Percentiles rank a stretch among this genome's conserved stretches.
Evolutionary conservation across 2,113 vertebrate genomes (phyloP).

Genomic region (Microcebus lehilahytsara): DNA sequence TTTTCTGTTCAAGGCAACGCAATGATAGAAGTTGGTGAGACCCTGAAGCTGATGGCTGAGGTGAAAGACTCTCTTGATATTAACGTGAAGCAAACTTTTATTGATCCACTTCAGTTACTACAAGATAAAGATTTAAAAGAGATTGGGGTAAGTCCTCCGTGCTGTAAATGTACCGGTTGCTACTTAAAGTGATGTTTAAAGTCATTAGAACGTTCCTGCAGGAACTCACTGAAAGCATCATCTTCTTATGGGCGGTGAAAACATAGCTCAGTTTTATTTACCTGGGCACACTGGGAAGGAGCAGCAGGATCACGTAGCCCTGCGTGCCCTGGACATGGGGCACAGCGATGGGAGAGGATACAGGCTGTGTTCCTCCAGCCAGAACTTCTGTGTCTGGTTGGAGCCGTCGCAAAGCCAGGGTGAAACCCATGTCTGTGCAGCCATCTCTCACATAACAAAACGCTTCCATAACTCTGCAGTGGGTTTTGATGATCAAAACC

Average conservation of each 20-base stretch:
- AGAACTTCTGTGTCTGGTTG: not conserved
- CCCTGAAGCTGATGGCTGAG: slow-evolving; percentile 95
- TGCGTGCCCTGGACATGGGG: not conserved
- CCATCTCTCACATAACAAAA: not conserved
- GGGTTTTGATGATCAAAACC: not conserved
- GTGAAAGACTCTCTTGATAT: slow-evolving; percentile 96
- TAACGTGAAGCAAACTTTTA: slow-evolving; percentile 95
- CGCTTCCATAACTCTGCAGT: not conserved
- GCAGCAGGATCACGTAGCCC: accelerated
- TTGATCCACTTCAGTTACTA: slow-evolving; percentile 93
- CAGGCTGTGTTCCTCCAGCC: not conserved
- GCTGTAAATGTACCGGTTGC: not conserved
- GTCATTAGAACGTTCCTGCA: not conserved
- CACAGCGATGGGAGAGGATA: not conserved
- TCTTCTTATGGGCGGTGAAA: not conserved
- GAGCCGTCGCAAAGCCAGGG: not conserved
- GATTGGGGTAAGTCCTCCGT: slow-evolving; percentile 88
- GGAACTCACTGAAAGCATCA: not conserved
- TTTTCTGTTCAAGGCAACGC: too few relatives aligned
- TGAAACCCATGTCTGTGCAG: not conserved
- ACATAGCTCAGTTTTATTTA: not conserved
- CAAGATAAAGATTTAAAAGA: slow-evolving; percentile 98
- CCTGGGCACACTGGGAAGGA: not conserved
- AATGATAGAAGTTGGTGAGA: too few relatives aligned
- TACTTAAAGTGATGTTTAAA: not conserved